Conservation (phyloP, 2,797 vertebrate genomes). For the Glyptemys insculpta region DNA sequence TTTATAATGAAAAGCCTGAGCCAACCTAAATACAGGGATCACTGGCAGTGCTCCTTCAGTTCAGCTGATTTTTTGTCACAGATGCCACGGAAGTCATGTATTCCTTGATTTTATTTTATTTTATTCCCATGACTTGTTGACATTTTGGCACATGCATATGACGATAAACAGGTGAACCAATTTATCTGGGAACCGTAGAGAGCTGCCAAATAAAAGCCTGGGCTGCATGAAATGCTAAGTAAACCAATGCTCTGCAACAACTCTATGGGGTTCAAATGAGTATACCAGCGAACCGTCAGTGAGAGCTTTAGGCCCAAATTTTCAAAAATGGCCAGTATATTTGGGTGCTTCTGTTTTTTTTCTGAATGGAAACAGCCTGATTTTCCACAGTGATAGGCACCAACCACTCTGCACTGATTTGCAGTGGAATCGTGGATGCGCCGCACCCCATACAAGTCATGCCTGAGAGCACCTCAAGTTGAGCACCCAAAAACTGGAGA, state of each 20-base stretch:
- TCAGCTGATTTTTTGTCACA: neutral
- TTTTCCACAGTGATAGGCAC: neutral
- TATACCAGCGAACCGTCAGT: neutral
- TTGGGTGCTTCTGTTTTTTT: neutral
- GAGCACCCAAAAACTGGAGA: neutral
- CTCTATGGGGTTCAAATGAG: neutral
- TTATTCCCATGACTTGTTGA: neutral
- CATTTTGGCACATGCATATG: neutral
- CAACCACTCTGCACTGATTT: neutral
- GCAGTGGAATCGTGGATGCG: fast-evolving
- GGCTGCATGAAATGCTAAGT: neutral
- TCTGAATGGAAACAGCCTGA: neutral
- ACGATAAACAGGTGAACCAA: neutral
- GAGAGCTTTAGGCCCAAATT: neutral
- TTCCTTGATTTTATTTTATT: neutral
- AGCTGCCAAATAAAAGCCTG: neutral
- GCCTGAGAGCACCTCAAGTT: neutral
- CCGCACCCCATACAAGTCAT: neutral
- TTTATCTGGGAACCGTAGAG: neutral
- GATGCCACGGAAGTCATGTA: neutral
- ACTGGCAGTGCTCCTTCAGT: neutral
- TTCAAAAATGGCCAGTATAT: neutral
- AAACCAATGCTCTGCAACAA: neutral
- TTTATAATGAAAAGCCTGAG: neutral
- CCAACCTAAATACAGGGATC: neutral